A percentile compares a stretch with the other conserved stretches of the same genome.
phyloP scores from a whole-genome alignment of 2,888 invertebrate species.

The Busseola fusca region DNA sequence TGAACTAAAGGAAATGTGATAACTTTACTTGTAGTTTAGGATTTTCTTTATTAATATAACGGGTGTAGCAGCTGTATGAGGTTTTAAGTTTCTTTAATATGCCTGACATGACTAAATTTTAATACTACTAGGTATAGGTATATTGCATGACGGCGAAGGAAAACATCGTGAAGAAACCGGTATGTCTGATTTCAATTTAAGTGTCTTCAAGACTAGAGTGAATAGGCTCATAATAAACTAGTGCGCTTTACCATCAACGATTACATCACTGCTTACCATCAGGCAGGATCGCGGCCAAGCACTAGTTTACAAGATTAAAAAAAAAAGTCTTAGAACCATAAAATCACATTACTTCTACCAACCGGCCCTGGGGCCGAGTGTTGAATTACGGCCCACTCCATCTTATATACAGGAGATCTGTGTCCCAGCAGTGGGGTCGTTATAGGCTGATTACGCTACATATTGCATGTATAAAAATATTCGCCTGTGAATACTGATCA shows the following conservation, averaged over 20 bases:
- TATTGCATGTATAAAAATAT: neutral
- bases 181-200: no score
- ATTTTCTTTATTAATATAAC: constrained; percentile 24
- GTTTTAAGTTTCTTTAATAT: neutral
- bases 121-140: neutral
- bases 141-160: neutral
- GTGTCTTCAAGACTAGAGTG: no score
- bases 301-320: no score
- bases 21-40: constrained; percentile 16
- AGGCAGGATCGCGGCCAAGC: no score
- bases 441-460: neutral
- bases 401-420: neutral
- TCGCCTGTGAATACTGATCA: neutral
- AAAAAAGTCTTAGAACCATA: neutral
- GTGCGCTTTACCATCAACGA: no score
- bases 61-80: neutral
- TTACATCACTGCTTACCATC: no score
- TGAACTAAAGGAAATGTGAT: constrained; percentile 23
- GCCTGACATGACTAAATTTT: neutral
- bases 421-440: neutral
- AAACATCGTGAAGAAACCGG: no score
- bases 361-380: neutral
- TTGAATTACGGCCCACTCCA: neutral
- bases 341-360: neutral
- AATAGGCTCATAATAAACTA: no score